A percentile compares a stretch with the other conserved stretches of the same genome.
phyloP scores from a whole-genome alignment of 2,888 invertebrate genomes.

The Melieria crassipennis region DNA sequence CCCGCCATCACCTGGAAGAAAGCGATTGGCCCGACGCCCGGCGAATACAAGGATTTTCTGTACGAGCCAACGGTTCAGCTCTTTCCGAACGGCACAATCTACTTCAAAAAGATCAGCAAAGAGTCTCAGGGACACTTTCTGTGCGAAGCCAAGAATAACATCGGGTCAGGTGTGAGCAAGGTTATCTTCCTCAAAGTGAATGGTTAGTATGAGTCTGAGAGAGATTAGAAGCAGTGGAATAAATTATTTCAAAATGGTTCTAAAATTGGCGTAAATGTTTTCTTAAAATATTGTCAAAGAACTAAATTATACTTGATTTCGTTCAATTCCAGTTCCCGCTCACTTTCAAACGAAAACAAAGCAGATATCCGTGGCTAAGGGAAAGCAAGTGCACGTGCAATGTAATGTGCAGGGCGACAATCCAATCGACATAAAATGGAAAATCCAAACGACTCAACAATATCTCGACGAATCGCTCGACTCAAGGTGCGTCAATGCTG shows the following conservation, averaged over 20 bases:
- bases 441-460: slow-evolving; percentile 75
- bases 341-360: slow-evolving; percentile 85
- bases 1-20: slow-evolving; percentile 90
- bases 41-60: slow-evolving; percentile 85
- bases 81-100: slow-evolving; percentile 84
- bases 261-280: no score
- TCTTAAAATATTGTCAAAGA: no score
- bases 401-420: slow-evolving; percentile 90
- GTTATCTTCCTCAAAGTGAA: slow-evolving; percentile 90
- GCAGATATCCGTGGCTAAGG: slow-evolving; percentile 83
- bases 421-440: slow-evolving; percentile 87
- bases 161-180: slow-evolving; percentile 91
- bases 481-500: slow-evolving; percentile 69
- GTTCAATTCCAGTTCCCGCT: slow-evolving; percentile 74
- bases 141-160: slow-evolving; percentile 92
- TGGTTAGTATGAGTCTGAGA: slow-evolving; percentile 70
- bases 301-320: not conserved
- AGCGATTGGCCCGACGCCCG: slow-evolving; percentile 81
- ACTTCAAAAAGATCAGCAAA: slow-evolving; percentile 84
- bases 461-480: slow-evolving; percentile 78
- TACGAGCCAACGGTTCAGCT: slow-evolving; percentile 81
- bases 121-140: slow-evolving; percentile 90
- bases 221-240: no score
- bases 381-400: slow-evolving; percentile 84
- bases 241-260: no score